Base-by-base conservation (phyloP, 53 echinoderm and acorn worm genomes). In the Paracentrotus lividus region DNA sequence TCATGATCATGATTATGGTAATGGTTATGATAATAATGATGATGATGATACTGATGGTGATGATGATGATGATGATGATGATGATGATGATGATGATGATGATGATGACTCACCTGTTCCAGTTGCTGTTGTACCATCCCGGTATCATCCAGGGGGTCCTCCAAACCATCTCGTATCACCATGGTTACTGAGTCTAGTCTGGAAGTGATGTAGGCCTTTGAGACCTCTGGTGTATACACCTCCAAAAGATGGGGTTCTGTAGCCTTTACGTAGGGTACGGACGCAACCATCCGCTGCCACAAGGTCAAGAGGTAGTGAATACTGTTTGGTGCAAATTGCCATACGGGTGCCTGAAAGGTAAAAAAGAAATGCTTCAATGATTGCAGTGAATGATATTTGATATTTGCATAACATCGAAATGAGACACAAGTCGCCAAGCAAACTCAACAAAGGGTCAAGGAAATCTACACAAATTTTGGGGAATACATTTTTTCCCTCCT, bases 271-370 rank as follows among this genome's bases (percentile, higher is more conserved):
- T 99, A 99, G 31, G 99, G 99, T 42, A 99, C 99, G 23, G 99
- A 99, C 15, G 99, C 99, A 29, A 99, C 99, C 99, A 99, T 99
- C 42, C 99, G 96, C 93, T 99, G 99, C 99, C 99, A 99, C 21
- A 99, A 94, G 7, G 99, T 99, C 68, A 99, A 95, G 21, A 99
- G 96, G 93, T 99, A 99, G 93, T 99, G 99, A 92, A 99, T 97
- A 93, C 99, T 99, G 61, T 99, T 99, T 42, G 99, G 99, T 47
- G 99, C 99, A 96, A 99, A 99, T 90, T 97, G 99, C 99, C 99
- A 99, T 7, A 99, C 97, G 89, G 97, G 90, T 27, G 95, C 95
- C 96, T 96, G 85, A 0, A 77, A 72, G 4, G 29, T 36, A 38
- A 5, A 40, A 16, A 1, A 57, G 57, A 57, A 57, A 57, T n/a